These are phyloP conservation scores for Rotaria magnacalcarata DNA, from an alignment of 2,888 invertebrate genomes.

Conservation along the genomic window DNA sequence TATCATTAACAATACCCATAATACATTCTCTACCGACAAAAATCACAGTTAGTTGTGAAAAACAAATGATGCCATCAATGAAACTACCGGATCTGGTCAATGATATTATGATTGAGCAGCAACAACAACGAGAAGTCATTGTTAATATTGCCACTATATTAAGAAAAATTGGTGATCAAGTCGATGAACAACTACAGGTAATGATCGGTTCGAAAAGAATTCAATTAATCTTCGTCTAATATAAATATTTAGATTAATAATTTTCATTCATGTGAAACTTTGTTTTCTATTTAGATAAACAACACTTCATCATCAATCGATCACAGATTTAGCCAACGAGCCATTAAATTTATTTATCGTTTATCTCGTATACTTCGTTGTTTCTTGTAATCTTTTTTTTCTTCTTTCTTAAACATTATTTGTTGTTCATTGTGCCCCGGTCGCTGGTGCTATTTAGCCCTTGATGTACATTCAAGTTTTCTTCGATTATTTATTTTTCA, in stretches of 20 bases:
- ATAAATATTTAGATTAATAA: not conserved
- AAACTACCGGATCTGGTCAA: not conserved
- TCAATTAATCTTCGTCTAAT: no score
- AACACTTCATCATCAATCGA: not conserved
- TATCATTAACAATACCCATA: not conserved
- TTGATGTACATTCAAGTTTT: not conserved
- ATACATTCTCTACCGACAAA: not conserved
- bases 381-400: not conserved
- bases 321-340: not conserved
- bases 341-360: not conserved
- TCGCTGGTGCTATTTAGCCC: conserved; percentile 1
- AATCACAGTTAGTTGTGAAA: not conserved
- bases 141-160: not conserved
- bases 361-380: not conserved
- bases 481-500: not conserved
- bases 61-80: not conserved
- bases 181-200: conserved; percentile 7
- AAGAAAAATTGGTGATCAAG: conserved; percentile 28
- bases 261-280: not conserved
- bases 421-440: not conserved
- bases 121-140: not conserved
- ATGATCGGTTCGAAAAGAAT: not conserved
- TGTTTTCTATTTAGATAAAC: not conserved
- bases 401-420: not conserved
- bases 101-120: not conserved